These are phyloP conservation scores for Atherix ibis DNA, from an alignment of 2,888 invertebrate species.

Conservation along the genomic window DNA sequence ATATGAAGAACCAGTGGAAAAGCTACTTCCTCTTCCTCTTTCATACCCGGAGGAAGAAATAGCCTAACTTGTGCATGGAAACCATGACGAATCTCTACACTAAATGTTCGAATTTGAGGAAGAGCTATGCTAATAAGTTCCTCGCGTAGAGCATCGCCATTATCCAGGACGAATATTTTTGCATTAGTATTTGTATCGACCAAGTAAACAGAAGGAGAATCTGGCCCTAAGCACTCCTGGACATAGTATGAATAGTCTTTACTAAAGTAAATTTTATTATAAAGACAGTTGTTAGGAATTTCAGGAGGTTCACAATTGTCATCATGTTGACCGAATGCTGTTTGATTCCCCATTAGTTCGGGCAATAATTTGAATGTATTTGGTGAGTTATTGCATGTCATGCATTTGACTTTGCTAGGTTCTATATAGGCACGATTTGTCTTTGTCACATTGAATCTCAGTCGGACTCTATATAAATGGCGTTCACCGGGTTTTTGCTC, in stretches of 20 bases:
- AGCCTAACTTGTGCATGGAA: conserved; percentile 61
- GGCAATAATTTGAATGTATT: conserved; percentile 23
- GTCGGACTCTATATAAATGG: conserved; percentile 59
- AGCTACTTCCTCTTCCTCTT: conserved; percentile 67
- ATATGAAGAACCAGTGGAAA: conserved; percentile 69
- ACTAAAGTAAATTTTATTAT: conserved; percentile 52
- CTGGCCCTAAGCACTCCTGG: conserved; percentile 68
- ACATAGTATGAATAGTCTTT: conserved; percentile 43
- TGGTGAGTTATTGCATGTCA: conserved; percentile 31
- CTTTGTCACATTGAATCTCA: conserved; percentile 33
- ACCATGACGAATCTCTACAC: conserved; percentile 47
- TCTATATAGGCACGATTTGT: conserved; percentile 31
- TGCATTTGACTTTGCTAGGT: conserved; percentile 28
- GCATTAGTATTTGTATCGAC: conserved; percentile 43
- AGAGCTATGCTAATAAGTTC: conserved; percentile 50
- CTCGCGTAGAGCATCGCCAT: conserved; percentile 46
- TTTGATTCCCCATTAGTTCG: conserved; percentile 14
- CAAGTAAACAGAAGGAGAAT: conserved; percentile 49
- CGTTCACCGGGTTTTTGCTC: conserved; percentile 62
- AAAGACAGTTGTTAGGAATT: conserved; percentile 42
- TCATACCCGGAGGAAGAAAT: conserved; percentile 64
- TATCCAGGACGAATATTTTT: conserved; percentile 48
- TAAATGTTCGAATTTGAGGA: conserved; percentile 58
- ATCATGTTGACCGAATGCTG: conserved; percentile 4
- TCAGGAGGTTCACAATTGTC: conserved; percentile 21